Conservation (phyloP, 2,797 vertebrate species). For the Chanos chanos region DNA sequence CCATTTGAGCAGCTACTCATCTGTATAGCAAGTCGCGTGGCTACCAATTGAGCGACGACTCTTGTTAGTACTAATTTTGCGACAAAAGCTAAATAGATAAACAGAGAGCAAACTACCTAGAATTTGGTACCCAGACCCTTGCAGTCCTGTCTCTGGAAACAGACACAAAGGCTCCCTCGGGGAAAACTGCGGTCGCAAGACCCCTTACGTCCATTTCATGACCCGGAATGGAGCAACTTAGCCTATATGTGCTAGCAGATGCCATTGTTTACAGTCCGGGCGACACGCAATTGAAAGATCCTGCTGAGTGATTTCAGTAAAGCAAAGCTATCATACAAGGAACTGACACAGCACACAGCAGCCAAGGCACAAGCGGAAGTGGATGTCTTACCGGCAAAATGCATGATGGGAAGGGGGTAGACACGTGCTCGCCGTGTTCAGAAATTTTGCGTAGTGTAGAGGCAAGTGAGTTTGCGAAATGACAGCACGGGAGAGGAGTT, state of each 20-base stretch:
- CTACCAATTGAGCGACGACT: constrained; percentile 18
- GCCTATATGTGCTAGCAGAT: constrained; percentile 73
- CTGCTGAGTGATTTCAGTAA: constrained; percentile 7
- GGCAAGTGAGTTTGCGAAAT: too few relatives aligned
- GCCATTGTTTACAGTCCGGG: constrained; percentile 60
- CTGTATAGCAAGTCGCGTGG: not conserved
- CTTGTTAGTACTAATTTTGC: not conserved
- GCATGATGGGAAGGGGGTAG: too few relatives aligned
- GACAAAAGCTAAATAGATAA: constrained; percentile 15
- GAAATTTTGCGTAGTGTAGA: too few relatives aligned
- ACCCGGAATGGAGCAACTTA: constrained; percentile 85
- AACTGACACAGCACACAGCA: constrained; percentile 40
- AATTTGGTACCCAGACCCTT: constrained; percentile 87
- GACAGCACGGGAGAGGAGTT: too few relatives aligned
- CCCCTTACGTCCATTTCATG: constrained; percentile 94
- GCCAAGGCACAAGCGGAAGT: constrained; percentile 11
- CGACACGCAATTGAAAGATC: constrained; percentile 3
- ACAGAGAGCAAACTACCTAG: constrained; percentile 68
- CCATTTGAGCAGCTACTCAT: too few relatives aligned
- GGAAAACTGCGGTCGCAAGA: constrained; percentile 70
- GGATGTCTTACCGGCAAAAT: too few relatives aligned
- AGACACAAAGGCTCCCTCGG: constrained; percentile 86
- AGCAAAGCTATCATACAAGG: constrained; percentile 15
- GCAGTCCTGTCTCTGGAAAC: constrained; percentile 93
- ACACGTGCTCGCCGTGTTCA: too few relatives aligned